Evolutionary conservation across 2,113 vertebrate genomes (phyloP), one percentile per base, ranked within the genome.

Genomic region (Colius striatus): DNA sequence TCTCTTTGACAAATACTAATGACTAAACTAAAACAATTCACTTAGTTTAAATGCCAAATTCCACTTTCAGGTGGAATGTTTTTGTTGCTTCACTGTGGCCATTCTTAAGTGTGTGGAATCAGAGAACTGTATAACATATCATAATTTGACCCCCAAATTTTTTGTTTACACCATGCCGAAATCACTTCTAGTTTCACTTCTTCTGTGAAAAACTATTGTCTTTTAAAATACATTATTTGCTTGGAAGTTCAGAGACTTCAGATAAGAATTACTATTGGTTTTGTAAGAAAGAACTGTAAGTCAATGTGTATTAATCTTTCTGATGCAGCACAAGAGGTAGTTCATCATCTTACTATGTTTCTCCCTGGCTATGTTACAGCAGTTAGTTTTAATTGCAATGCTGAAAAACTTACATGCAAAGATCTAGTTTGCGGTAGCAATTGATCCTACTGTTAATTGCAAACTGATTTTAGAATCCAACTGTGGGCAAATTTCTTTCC

Each of bases 41-140:
- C 13, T 81, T 85, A 67, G 55, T 85, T 87, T 27, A 71, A 76
- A 58, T 51, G 27, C 18, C 50, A 43, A 55, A 78, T 18, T 1
- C 5, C 73, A 11, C n/a, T 82, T 22, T 78, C 20, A 27, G 4
- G 3, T 41, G 10, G 6, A 5, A 48, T 0, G 0, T 45, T 58
- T 85, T 67, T 53, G 8, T 41, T 77, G 3, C 23, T 77, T 92
- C 14, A 4, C 13, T 2, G 9, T 71, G 23, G 14, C 47, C 7
- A 2, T 60, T 63, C 7, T 3, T n/a, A 29, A 51, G 4, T 48
- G 15, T 51, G 7, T 77, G 45, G 32, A 78, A 43, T 47, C 5
- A 83, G 17, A 34, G 66, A 77, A 62, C 27, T 66, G 3, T 54
- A 1, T 30, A 84, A 58, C 11, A 86, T 15, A 58, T 32, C 5